Evolutionary conservation across 2,888 invertebrate genomes (phyloP), one percentile per base, ranked within the genome.

Genomic region (Caenorhabditis panamensis): DNA sequence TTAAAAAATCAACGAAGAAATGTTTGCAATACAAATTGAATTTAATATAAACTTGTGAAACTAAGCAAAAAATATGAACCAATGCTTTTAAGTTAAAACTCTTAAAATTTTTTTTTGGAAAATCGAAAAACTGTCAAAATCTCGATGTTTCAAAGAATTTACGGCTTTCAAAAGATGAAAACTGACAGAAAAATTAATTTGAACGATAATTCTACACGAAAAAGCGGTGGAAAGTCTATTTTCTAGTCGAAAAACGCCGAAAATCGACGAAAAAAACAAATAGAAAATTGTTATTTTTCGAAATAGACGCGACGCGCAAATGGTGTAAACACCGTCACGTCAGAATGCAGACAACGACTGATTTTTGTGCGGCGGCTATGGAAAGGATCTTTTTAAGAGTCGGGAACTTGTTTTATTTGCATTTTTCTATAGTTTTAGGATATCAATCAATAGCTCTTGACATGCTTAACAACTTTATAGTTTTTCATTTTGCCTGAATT

Each of bases 241-340:
- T 44, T 44, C 13, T 8, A n/a, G 44, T 16, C 3, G 13, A 44
- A 44, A 41, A 22, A 22, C 22, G 20, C n/a, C n/a, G n/a, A n/a
- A n/a, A n/a, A n/a, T n/a, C n/a, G n/a, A n/a, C n/a, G n/a, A 59
- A 5, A 20, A 24, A 24, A 16, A 61, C 5, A 6, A 8, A 62
- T 28, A n/a, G 28, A 56, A 51, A 28, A 58, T 47, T 54, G 54
- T 22, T 47, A 62, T 71, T 49, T 62, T 62, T 71, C 62, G 54
- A 71, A 71, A 62, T n/a, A 20, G 51, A 49, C 24, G 61, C 61
- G 53, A 41, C 41, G 41, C 41, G 41, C 41, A 49, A 28, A 26
- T 36, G 37, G 41, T n/a, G n/a, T n/a, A n/a, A n/a, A n/a, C n/a
- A n/a, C n/a, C n/a, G n/a, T n/a, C n/a, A n/a, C n/a, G n/a, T 61